Conservation (phyloP, 1,140 invertebrate genomes). For the Hylyphantes graminicola region DNA sequence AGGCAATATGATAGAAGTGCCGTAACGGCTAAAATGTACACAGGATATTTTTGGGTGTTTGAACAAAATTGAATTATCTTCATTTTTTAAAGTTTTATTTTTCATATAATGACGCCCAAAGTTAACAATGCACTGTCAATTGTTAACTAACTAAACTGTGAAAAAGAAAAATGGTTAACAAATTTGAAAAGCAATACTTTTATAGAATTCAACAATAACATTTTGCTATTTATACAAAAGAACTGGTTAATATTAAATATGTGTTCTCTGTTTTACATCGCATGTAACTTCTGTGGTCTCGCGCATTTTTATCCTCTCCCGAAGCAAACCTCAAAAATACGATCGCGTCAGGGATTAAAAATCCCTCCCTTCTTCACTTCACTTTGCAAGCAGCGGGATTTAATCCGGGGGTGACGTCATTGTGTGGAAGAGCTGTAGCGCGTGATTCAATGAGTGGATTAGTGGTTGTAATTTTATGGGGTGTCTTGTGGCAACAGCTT, state of each 20-base stretch:
- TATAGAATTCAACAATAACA: too few relatives aligned
- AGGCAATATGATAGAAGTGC: too few relatives aligned
- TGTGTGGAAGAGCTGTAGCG: constrained; percentile 12
- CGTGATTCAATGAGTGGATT: constrained; percentile 60
- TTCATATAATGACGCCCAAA: too few relatives aligned
- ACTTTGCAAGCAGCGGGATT: constrained; percentile 8
- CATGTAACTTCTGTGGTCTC: not conserved
- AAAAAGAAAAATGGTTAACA: too few relatives aligned
- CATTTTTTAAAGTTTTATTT: too few relatives aligned
- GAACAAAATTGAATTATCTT: too few relatives aligned
- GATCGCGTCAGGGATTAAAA: constrained; percentile 51
- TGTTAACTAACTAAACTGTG: too few relatives aligned
- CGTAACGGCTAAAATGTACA: too few relatives aligned
- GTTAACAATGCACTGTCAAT: too few relatives aligned
- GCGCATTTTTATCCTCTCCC: constrained; percentile 34
- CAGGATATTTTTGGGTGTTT: too few relatives aligned
- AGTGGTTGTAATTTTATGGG: constrained; percentile 47
- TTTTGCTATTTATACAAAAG: too few relatives aligned
- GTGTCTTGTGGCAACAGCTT: constrained; percentile 57
- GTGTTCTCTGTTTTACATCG: not conserved
- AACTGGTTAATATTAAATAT: not conserved
- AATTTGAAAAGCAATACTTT: too few relatives aligned
- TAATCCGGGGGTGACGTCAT: constrained; percentile 56
- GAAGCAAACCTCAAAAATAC: constrained; percentile 47
- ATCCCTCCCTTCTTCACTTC: constrained; percentile 8